phyloP scores from a whole-genome alignment of 1,140 invertebrate species.

The Teleogryllus occipitalis region DNA sequence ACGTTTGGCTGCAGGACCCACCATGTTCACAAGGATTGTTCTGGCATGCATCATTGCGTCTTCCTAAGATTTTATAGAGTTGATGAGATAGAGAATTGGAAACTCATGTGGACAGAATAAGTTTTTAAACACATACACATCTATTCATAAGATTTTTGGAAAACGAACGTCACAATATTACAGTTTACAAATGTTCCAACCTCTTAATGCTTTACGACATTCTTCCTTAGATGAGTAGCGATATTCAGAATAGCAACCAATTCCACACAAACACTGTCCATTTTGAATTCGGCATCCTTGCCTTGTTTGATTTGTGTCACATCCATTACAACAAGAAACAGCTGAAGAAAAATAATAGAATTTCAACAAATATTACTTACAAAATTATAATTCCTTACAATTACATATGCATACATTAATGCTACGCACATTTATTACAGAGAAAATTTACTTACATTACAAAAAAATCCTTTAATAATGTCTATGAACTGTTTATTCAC shows the following conservation, averaged over 20 bases:
- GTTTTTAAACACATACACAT: too few species aligned
- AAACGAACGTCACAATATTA: too few species aligned
- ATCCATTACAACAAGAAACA: neutral
- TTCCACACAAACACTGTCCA: constrained; percentile 35
- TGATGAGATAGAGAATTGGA: neutral
- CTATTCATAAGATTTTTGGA: too few species aligned
- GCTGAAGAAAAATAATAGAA: neutral
- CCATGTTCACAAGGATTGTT: constrained; percentile 51
- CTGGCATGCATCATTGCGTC: constrained; percentile 49
- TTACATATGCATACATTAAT: too few species aligned
- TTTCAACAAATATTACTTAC: neutral
- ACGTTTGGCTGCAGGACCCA: constrained; percentile 60
- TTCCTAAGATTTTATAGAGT: constrained; percentile 36
- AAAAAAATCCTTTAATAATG: neutral
- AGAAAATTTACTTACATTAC: neutral
- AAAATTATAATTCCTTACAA: neutral
- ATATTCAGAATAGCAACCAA: constrained; percentile 41
- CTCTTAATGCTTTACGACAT: constrained; percentile 40
- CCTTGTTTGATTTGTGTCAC: constrained; percentile 19
- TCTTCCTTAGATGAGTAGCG: constrained; percentile 38
- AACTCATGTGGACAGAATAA: too few species aligned
- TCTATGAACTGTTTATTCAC: too few species aligned
- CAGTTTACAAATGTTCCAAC: constrained; percentile 28
- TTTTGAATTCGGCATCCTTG: constrained; percentile 31
- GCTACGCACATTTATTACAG: too few species aligned